A percentile compares a stretch with the other conserved stretches of the same genome.
These are phyloP conservation scores for Labroides dimidiatus DNA, from an alignment of 2,797 vertebrate species.

Conservation along the genomic window DNA sequence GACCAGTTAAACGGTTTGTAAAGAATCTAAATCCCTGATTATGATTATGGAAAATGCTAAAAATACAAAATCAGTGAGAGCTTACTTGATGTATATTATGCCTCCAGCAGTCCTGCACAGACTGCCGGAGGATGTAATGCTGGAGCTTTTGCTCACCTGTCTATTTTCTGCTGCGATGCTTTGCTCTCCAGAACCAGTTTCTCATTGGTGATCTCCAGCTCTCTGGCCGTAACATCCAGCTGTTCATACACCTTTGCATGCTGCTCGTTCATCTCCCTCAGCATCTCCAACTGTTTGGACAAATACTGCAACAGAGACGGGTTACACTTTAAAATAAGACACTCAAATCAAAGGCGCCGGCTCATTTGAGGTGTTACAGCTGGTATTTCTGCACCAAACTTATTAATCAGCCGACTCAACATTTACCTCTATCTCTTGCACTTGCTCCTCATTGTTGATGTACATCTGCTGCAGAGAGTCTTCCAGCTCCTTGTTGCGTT, in stretches of 20 bases:
- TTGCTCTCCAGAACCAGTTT: constrained; percentile 97
- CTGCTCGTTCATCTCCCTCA: constrained; percentile 96
- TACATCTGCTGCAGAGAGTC: constrained; percentile 98
- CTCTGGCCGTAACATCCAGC: constrained; percentile 93
- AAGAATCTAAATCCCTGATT: constrained; percentile 32
- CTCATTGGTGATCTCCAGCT: constrained; percentile 95
- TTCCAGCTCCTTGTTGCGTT: constrained; percentile 97
- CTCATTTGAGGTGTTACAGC: not conserved
- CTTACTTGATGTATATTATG: not conserved
- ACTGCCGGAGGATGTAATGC: not conserved
- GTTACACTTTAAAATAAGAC: not conserved
- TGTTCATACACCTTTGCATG: constrained; percentile 98
- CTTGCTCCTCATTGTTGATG: constrained; percentile 96
- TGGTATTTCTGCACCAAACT: not conserved
- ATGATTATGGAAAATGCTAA: constrained; percentile 8
- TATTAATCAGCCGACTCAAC: too few species aligned
- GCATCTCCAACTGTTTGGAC: constrained; percentile 94
- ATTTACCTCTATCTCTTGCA: constrained; percentile 96
- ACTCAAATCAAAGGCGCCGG: too few species aligned
- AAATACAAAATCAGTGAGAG: not conserved
- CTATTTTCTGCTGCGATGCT: constrained; percentile 95
- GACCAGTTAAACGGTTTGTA: constrained; percentile 39
- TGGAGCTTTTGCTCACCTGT: constrained; percentile 82
- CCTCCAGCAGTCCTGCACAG: not conserved
- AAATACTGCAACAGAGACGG: constrained; percentile 85